A percentile compares a stretch with the other conserved stretches of the same genome.
Conservation (phyloP, 2,888 invertebrate species). For the Listrodromus nycthemerus region DNA sequence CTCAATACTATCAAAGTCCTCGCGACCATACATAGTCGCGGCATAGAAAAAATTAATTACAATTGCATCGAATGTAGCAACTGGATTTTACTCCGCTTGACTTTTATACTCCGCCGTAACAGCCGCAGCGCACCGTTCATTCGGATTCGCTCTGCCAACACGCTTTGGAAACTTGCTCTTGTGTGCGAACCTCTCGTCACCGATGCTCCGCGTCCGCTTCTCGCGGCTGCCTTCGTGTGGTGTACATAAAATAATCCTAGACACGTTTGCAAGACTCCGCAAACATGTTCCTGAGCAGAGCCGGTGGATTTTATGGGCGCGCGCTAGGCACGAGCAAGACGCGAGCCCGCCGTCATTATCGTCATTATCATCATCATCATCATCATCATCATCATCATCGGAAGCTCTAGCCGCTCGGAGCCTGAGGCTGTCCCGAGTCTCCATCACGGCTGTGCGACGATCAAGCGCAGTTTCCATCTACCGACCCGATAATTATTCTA, state of each 20-base stretch:
- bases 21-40: constrained; percentile 14
- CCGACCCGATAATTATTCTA: constrained; percentile 37
- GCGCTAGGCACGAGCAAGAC: constrained; percentile 77
- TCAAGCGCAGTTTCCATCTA: constrained; percentile 14
- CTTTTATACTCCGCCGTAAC: constrained; percentile 24
- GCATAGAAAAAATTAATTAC: constrained; percentile 35
- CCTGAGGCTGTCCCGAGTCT: constrained; percentile 60
- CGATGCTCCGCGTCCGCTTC: background rate
- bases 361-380: constrained; percentile 64
- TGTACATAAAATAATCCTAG: constrained; percentile 43
- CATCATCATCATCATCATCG: constrained; percentile 63
- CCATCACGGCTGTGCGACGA: constrained; percentile 48
- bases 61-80: constrained; percentile 32
- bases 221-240: background rate
- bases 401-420: constrained; percentile 51
- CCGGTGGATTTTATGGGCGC: constrained; percentile 72
- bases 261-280: constrained; percentile 52
- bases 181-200: background rate
- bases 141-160: constrained; percentile 3
- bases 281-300: constrained; percentile 5
- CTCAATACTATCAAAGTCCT: no score
- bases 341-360: constrained; percentile 70
- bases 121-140: background rate
- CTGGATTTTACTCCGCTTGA: constrained; percentile 24
- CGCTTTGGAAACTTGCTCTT: constrained; percentile 31